A percentile compares a stretch with the other conserved stretches of the same genome.
Conservation (phyloP, 2,113 vertebrate species). For the Apus apus region DNA sequence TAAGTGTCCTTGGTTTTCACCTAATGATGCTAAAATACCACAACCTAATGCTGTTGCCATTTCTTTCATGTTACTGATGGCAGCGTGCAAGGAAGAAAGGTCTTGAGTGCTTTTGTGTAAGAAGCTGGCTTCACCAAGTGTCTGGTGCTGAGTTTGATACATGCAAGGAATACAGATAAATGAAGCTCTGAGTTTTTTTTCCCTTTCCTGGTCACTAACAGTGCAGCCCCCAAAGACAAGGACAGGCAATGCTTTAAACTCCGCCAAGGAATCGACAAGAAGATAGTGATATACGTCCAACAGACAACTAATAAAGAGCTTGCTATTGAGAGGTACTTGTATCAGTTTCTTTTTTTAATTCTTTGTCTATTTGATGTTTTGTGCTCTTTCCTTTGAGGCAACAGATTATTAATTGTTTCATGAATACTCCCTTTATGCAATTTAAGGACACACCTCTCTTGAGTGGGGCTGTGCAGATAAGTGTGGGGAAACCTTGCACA, state of each 20-base stretch:
- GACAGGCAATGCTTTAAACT: slow-evolving; percentile 98
- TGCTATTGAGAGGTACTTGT: slow-evolving; percentile 93
- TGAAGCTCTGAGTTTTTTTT: background rate
- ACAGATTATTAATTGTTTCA: background rate
- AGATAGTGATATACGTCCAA: slow-evolving; percentile 96
- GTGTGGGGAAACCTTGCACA: background rate
- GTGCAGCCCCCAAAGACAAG: slow-evolving; percentile 97
- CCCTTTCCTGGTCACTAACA: slow-evolving; percentile 56
- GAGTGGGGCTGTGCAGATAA: background rate
- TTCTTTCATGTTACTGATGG: background rate
- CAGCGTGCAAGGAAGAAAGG: background rate
- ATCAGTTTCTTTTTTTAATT: background rate
- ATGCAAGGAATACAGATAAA: background rate
- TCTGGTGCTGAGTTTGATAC: background rate
- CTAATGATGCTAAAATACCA: background rate
- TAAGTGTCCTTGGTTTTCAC: background rate
- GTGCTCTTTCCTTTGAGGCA: background rate
- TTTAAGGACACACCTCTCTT: background rate
- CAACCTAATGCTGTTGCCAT: background rate
- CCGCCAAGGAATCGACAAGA: slow-evolving; percentile 96
- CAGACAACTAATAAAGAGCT: slow-evolving; percentile 98
- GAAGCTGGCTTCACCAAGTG: background rate
- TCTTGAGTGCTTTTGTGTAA: background rate
- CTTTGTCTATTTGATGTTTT: background rate
- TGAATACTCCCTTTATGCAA: background rate